A percentile compares a stretch with the other conserved stretches of the same genome.
phyloP scores from a whole-genome alignment of 64 coral and sea anemone species.

The Stylophora pistillata region DNA sequence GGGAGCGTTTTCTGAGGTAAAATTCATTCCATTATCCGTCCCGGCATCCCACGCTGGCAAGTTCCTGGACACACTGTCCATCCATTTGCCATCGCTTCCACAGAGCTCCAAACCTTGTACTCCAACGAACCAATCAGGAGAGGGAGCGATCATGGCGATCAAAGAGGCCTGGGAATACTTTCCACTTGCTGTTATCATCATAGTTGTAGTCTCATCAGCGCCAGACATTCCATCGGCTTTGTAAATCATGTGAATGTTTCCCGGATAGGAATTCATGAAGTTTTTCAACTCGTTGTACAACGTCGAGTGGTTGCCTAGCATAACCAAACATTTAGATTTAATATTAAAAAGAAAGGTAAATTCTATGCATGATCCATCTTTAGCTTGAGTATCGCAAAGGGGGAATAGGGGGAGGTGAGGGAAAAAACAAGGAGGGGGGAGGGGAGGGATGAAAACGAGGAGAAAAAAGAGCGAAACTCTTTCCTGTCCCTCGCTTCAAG shows the following conservation, averaged over 20 bases:
- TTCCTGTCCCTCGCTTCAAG: too few species aligned
- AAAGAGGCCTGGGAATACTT: constrained; percentile 9
- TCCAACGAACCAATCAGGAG: constrained; percentile 71
- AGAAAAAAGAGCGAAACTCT: too few species aligned
- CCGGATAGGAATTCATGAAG: background rate
- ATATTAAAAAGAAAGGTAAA: background rate
- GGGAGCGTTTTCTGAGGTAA: background rate
- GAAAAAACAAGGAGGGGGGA: too few species aligned
- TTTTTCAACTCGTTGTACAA: constrained; percentile 1
- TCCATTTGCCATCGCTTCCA: constrained; percentile 42
- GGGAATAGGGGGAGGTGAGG: too few species aligned
- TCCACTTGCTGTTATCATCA: background rate
- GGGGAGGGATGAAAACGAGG: too few species aligned
- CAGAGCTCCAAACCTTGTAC: constrained; percentile 45
- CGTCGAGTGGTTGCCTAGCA: background rate
- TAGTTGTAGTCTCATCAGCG: background rate
- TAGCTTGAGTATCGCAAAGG: too few species aligned
- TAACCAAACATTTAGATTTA: background rate
- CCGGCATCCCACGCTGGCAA: constrained; percentile 47
- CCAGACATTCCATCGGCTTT: background rate
- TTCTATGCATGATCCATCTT: too few species aligned
- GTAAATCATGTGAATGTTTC: background rate
- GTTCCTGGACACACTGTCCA: background rate
- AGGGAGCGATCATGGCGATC: constrained; percentile 61
- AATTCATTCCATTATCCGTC: constrained; percentile 38